A percentile compares a stretch with the other conserved stretches of the same genome.
Evolutionary conservation across 2,113 vertebrate genomes (phyloP).

Genomic region (Anas platyrhynchos): DNA sequence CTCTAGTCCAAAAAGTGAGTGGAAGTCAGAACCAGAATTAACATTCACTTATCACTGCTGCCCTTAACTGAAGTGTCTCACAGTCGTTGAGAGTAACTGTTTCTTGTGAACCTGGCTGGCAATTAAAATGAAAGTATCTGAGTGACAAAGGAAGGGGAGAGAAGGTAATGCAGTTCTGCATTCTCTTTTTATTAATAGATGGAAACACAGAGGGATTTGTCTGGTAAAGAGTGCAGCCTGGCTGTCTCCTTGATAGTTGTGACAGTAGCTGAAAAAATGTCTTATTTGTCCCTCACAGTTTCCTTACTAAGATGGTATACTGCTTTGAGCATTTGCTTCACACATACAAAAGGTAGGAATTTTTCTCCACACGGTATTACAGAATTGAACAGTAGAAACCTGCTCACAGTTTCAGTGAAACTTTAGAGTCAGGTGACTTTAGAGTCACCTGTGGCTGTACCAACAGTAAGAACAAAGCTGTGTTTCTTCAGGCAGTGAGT

Average conservation of each 20-base stretch:
- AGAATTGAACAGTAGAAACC: neutral
- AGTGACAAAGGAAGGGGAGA: neutral
- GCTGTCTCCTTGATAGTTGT: neutral
- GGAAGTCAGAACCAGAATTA: neutral
- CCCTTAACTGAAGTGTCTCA: neutral
- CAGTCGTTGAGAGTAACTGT: neutral
- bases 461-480: neutral
- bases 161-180: neutral
- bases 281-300: neutral
- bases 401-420: neutral
- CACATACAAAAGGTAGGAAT: neutral
- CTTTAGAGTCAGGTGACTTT: neutral
- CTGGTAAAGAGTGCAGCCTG: neutral
- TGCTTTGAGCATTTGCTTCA: neutral
- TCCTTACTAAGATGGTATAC: neutral
- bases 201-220: neutral
- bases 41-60: neutral
- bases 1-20: neutral
- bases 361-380: neutral
- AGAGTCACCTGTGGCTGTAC: neutral
- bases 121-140: neutral
- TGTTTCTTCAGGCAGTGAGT: neutral
- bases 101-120: neutral
- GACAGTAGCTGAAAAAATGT: neutral
- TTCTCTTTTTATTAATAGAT: neutral